Conservation (phyloP, 1,140 invertebrate species). For the Achatina immaculata region DNA sequence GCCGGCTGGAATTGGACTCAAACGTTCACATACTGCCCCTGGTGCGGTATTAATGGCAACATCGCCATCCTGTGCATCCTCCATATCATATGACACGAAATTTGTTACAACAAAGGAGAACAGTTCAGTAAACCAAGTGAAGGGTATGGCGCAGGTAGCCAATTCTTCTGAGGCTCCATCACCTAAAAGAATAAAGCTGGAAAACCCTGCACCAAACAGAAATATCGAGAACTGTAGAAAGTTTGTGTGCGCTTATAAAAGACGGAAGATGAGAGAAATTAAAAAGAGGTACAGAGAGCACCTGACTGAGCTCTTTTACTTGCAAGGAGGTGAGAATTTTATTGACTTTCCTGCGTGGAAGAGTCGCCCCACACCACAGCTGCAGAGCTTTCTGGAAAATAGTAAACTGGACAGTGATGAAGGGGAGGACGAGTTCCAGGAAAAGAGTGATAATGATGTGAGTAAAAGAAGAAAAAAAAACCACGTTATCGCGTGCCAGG, state of each 20-base stretch:
- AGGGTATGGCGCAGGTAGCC: no score
- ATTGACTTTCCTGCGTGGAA: slow-evolving; percentile 87
- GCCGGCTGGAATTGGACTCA: not conserved
- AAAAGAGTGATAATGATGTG: slow-evolving; percentile 61
- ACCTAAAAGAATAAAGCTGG: slow-evolving; percentile 68
- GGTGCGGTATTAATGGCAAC: slow-evolving; percentile 39
- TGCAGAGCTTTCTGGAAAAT: slow-evolving; percentile 81
- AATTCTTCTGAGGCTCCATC: slow-evolving; percentile 48
- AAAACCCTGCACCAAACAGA: slow-evolving; percentile 58
- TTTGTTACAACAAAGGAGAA: not conserved
- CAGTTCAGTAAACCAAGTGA: no score
- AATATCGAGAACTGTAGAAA: slow-evolving; percentile 63
- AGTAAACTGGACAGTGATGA: slow-evolving; percentile 81
- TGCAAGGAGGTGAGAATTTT: slow-evolving; percentile 87
- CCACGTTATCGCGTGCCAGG: no score
- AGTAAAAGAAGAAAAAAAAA: no score
- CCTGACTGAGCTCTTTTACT: slow-evolving; percentile 86
- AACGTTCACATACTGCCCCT: slow-evolving; percentile 33
- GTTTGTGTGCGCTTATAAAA: slow-evolving; percentile 60
- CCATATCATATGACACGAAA: not conserved
- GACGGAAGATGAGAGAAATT: slow-evolving; percentile 58
- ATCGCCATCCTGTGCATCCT: not conserved
- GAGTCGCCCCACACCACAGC: slow-evolving; percentile 81
- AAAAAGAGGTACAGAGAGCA: slow-evolving; percentile 82
- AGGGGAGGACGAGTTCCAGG: slow-evolving; percentile 72